Evolutionary conservation across 2,113 vertebrate genomes (phyloP).

Genomic region (Hemibagrus wyckioides): DNA sequence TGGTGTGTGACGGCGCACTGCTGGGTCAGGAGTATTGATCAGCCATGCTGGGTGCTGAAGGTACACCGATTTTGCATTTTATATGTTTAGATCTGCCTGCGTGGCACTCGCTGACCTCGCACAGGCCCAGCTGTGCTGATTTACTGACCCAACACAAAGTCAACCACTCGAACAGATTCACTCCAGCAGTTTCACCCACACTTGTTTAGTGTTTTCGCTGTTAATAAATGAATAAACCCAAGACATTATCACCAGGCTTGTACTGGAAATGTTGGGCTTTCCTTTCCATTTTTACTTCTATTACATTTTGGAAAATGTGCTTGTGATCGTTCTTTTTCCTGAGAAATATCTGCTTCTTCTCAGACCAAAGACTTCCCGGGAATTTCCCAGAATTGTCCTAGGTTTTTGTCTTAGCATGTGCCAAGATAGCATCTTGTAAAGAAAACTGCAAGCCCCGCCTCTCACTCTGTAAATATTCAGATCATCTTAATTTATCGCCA

Average conservation of each 20-base stretch:
- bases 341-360: neutral
- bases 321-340: neutral
- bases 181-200: neutral
- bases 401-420: no score
- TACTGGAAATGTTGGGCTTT: neutral
- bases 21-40: slow-evolving; percentile 37
- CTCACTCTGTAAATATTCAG: no score
- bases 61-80: slow-evolving; percentile 13
- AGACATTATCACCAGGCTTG: neutral
- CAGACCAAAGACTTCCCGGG: neutral
- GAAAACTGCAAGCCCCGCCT: no score
- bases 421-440: no score
- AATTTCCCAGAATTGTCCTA: neutral
- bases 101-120: neutral
- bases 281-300: neutral
- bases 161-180: neutral
- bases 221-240: neutral
- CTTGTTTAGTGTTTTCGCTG: neutral
- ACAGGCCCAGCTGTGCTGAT: neutral
- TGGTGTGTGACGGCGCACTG: neutral
- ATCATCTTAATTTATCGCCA: no score
- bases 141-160: neutral
- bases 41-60: neutral
- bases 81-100: neutral
- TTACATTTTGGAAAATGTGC: neutral